Conservation (phyloP, 2,888 invertebrate genomes). For the Dinocampus coccinellae region DNA sequence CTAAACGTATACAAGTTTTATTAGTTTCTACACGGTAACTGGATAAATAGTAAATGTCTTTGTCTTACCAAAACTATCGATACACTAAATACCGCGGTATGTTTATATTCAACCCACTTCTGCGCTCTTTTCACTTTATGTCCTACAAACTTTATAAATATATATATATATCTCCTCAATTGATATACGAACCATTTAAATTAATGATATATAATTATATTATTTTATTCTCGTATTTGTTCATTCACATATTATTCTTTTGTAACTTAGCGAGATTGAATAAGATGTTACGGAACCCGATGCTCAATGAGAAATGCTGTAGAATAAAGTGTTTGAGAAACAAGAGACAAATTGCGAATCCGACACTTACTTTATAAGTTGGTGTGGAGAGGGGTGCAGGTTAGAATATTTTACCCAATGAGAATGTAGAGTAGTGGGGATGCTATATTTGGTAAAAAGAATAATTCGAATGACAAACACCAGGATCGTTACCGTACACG, state of each 20-base stretch:
- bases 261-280: no score
- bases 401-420: background rate
- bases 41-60: background rate
- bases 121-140: background rate
- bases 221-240: background rate
- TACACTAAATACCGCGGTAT: background rate
- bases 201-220: background rate
- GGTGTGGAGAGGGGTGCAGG: background rate
- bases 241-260: background rate
- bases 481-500: slow-evolving; percentile 38
- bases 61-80: background rate
- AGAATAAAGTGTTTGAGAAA: background rate
- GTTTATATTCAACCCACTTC: background rate
- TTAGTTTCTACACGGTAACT: no score
- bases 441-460: background rate
- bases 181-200: background rate
- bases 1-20: no score
- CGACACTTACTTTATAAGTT: background rate
- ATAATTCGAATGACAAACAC: background rate
- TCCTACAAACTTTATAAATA: background rate
- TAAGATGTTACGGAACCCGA: background rate
- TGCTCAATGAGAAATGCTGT: background rate
- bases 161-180: background rate
- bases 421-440: background rate
- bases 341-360: background rate